Evolutionary conservation across 2,797 vertebrate genomes (phyloP), one percentile per base, ranked within the genome.

Genomic region (Sardinella longiceps): DNA sequence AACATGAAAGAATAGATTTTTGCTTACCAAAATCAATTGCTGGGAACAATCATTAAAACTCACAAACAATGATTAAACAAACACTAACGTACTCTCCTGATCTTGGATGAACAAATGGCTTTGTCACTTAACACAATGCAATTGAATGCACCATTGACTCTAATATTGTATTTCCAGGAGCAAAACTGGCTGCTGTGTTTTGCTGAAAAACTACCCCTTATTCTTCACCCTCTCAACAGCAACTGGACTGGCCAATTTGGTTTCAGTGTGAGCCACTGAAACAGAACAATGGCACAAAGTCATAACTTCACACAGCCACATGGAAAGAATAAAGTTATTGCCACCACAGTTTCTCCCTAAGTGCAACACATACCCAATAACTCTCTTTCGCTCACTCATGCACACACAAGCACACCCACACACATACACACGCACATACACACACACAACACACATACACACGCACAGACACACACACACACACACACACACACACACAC

Each of bases 81-180:
- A 70, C 33, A 11, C 30, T 18, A 74, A 74, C 39, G 14, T 6
- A 2, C 66, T 15, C 66, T 74, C 30, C 30, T 33, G 18, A 2
- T 37, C 66, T 74, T 74, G 66, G 66, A 74, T 37, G 66, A 74
- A 74, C 66, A 74, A 74, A 74, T 74, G 30, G 14, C 37, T 74
- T 74, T 74, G 66, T 74, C 30, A 74, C 51, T 81, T 58, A 37
- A 46, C 23, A 58, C 39, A 20, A 23, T 39, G 80, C 51, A n/a
- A 39, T 18, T 81, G 80, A 45, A 60, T 23, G 48, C 46, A 74
- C 81, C 48, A 85, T 85, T 82, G 14, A 74, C 45, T 82, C 81
- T 74, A 39, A 56, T 50, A 37, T 53, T 66, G 60, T n/a, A 82
- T 63, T 45, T 82, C n/a, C 81, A 43, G 11, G 33, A 82, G 60